A percentile compares a stretch with the other conserved stretches of the same genome.
Evolutionary conservation across 2,888 invertebrate species (phyloP).

Genomic region (Hypselothyrea guttata): DNA sequence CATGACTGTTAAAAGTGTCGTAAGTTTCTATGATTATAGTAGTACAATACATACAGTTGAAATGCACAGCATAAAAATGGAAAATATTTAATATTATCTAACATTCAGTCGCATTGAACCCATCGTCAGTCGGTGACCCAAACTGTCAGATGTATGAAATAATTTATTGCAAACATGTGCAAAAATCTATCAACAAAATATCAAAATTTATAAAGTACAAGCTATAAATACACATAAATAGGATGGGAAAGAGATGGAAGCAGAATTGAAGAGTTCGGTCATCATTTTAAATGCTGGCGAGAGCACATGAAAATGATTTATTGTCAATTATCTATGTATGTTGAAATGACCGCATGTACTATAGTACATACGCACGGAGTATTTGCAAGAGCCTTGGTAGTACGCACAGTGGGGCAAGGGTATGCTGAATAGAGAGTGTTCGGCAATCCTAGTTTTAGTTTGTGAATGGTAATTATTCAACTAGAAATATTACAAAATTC

Average conservation of each 20-base stretch:
- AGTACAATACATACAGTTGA: not conserved
- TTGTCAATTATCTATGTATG: constrained; percentile 36
- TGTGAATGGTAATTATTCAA: too few species aligned
- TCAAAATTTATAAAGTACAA: constrained; percentile 27
- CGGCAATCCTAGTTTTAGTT: too few species aligned
- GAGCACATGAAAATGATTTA: constrained; percentile 58
- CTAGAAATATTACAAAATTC: too few species aligned
- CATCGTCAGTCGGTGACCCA: constrained; percentile 29
- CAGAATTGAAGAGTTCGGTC: constrained; percentile 52
- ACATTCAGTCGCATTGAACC: constrained; percentile 16
- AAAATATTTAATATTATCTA: constrained; percentile 5
- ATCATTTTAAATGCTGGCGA: constrained; percentile 15
- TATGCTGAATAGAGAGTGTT: too few species aligned
- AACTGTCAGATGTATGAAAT: constrained; percentile 53
- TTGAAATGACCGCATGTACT: constrained; percentile 3
- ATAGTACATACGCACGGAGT: too few species aligned
- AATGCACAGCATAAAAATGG: not conserved
- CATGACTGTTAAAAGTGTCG: too few species aligned
- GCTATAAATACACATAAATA: constrained; percentile 16
- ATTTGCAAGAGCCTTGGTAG: too few species aligned
- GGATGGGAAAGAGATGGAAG: constrained; percentile 8
- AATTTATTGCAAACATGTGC: constrained; percentile 72
- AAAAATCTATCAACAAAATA: constrained; percentile 57
- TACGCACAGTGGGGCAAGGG: too few species aligned
- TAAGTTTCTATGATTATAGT: not conserved